Evolutionary conservation across 2,797 vertebrate species (phyloP), one percentile per base, ranked within the genome.

Genomic region (Thunnus albacares): DNA sequence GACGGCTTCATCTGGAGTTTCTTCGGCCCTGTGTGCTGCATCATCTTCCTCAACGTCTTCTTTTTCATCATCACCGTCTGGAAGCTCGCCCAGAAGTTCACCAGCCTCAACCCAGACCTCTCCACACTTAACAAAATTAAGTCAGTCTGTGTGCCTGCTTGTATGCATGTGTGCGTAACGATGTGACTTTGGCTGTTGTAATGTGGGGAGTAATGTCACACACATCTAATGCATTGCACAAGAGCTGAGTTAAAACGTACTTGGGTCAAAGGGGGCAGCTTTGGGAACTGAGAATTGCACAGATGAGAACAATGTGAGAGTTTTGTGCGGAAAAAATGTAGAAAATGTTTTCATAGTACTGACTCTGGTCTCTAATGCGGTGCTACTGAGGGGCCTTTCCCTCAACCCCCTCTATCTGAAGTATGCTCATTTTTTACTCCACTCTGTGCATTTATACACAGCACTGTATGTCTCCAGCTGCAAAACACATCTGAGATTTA

Each of bases 61-160:
- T 96, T 97, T 87, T 98, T 98, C 55, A 89, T 96, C 77, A 71
- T 95, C 72, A 98, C 96, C 0, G 89, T 97, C 51, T 97, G 96
- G 96, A 97, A 92, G 88, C 96, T 98, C 5, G 93, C 93, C 0
- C 86, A 92, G 80, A 98, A 98, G 88, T 97, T 97, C 84, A 88
- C 94, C 53, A 96, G 95, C 59, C 95, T 98, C 81, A 97, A 96
- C 84, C 97, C 97, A 1, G 96, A 98, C 66, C 89, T 96, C 81
- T 92, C 95, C 77, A 94, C 94, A 24, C 88, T 97, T 14, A 95
- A 92, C 85, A 96, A 96, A 90, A 94, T 96, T 2, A 96, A 91
- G 97, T 97, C 62, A 93, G 91, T 86, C 26, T 22, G 9, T 26
- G 17, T 20, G 3, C 8, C 35, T 20, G 17, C 17, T 24, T 68